Conservation (phyloP, 2,888 invertebrate genomes). For the Scaptomyza cyrtandrae region DNA sequence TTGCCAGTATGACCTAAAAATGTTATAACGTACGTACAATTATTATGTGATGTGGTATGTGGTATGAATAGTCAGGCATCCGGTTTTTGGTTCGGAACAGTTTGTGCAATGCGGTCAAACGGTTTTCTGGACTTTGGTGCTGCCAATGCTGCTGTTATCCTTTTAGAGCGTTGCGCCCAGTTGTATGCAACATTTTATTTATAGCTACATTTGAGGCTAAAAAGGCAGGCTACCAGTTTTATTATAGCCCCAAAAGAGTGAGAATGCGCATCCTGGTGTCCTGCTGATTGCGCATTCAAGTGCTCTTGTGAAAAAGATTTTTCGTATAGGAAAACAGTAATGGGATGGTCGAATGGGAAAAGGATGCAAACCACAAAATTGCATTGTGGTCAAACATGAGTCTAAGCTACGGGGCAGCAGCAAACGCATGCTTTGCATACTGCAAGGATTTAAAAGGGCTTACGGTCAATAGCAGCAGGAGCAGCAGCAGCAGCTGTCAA, state of each 20-base stretch:
- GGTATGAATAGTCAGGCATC: slow-evolving; percentile 7
- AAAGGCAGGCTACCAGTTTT: slow-evolving; percentile 42
- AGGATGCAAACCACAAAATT: slow-evolving; percentile 59
- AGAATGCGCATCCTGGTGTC: slow-evolving; percentile 15
- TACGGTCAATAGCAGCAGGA: slow-evolving; percentile 24
- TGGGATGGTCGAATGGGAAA: not conserved
- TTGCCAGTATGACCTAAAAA: slow-evolving; percentile 40
- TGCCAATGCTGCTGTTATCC: not conserved
- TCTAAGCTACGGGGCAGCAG: slow-evolving; percentile 32
- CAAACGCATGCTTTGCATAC: slow-evolving; percentile 51
- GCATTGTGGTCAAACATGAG: slow-evolving; percentile 62
- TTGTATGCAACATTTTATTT: slow-evolving; percentile 57
- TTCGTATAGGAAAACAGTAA: not conserved
- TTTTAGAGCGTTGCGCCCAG: slow-evolving; percentile 6
- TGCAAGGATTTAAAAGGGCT: slow-evolving; percentile 49
- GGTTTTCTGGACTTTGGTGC: slow-evolving; percentile 44
- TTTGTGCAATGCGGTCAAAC: slow-evolving; percentile 53
- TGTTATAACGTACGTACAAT: slow-evolving; percentile 22
- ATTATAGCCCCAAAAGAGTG: slow-evolving; percentile 37
- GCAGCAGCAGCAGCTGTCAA: not conserved
- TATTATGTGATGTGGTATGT: slow-evolving; percentile 19
- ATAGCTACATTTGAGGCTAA: slow-evolving; percentile 28
- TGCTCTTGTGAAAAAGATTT: slow-evolving; percentile 8
- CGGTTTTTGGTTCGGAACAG: not conserved
- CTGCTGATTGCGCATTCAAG: slow-evolving; percentile 64